Conservation (phyloP, 2,888 invertebrate genomes). For the Argyra leucocephala region DNA sequence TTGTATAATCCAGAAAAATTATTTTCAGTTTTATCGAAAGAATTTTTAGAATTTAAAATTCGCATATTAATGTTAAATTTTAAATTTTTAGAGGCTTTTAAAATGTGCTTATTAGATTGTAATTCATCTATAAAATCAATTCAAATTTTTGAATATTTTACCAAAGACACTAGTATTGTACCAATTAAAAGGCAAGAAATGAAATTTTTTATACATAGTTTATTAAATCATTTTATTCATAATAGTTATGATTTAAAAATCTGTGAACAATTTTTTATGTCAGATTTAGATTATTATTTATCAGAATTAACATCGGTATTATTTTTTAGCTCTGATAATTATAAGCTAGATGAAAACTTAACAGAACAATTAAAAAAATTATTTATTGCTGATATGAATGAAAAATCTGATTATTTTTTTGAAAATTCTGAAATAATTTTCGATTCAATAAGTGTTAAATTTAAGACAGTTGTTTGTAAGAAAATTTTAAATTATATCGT, state of each 20-base stretch:
- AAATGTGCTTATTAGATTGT: conserved; percentile 37
- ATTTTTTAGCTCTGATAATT: conserved; percentile 35
- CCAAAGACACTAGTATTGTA: conserved; percentile 43
- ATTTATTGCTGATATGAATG: conserved; percentile 15
- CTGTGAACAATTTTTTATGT: conserved; percentile 40
- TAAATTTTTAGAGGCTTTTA: conserved; percentile 41
- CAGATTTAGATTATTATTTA: conserved; percentile 42
- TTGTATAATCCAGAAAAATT: conserved; percentile 39
- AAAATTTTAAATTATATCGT: conserved; percentile 32
- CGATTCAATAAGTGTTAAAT: conserved; percentile 40
- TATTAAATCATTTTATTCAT: conserved; percentile 39
- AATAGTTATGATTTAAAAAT: conserved; percentile 37
- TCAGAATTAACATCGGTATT: conserved; percentile 41
- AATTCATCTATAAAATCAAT: conserved; percentile 34
- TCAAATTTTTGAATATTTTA: conserved; percentile 43
- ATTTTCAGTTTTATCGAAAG: conserved; percentile 34
- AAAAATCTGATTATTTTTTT: conserved; percentile 27
- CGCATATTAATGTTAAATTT: conserved; percentile 42
- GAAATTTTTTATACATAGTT: conserved; percentile 41
- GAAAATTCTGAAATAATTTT: conserved; percentile 42
- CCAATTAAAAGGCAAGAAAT: conserved; percentile 41
- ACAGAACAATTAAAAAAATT: conserved; percentile 20
- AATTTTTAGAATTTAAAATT: conserved; percentile 38
- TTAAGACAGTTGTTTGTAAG: conserved; percentile 43
- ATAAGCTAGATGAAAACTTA: conserved; percentile 28